Conservation (phyloP, 2,888 invertebrate genomes). For the Bursaphelenchus okinawaensis region DNA sequence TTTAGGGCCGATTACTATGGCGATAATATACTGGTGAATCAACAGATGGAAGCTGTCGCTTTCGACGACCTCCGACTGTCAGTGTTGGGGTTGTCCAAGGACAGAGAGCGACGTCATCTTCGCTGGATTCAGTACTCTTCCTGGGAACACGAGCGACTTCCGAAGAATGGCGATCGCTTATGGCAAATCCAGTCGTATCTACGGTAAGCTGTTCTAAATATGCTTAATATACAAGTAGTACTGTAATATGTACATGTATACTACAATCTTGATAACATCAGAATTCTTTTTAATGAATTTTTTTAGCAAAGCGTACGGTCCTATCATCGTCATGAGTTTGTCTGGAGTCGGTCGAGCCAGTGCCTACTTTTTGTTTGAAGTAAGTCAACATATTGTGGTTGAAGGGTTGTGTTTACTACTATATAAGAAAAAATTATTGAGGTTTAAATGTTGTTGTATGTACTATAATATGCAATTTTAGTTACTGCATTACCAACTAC, state of each 20-base stretch:
- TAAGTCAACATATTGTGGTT: too few relatives aligned
- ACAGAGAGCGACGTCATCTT: background rate
- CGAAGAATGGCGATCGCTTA: background rate
- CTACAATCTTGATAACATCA: too few relatives aligned
- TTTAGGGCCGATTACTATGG: background rate
- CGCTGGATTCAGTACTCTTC: background rate
- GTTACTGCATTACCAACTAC: background rate
- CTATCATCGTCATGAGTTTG: background rate
- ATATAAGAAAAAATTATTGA: too few relatives aligned
- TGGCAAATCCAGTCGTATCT: background rate
- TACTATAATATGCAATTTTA: background rate
- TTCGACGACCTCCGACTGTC: background rate
- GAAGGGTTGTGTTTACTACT: too few relatives aligned
- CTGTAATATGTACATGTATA: too few relatives aligned
- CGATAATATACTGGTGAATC: background rate
- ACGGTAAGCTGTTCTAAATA: background rate
- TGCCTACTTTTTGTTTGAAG: background rate
- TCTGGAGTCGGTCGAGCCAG: background rate
- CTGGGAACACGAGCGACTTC: background rate
- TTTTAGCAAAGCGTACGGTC: background rate
- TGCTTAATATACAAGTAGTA: too few relatives aligned
- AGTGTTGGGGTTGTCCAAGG: background rate
- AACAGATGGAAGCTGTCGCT: background rate
- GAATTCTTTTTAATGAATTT: background rate
- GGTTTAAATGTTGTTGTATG: too few relatives aligned